Evolutionary conservation across 2,113 vertebrate genomes (phyloP).

Genomic region (Hippolais icterina): DNA sequence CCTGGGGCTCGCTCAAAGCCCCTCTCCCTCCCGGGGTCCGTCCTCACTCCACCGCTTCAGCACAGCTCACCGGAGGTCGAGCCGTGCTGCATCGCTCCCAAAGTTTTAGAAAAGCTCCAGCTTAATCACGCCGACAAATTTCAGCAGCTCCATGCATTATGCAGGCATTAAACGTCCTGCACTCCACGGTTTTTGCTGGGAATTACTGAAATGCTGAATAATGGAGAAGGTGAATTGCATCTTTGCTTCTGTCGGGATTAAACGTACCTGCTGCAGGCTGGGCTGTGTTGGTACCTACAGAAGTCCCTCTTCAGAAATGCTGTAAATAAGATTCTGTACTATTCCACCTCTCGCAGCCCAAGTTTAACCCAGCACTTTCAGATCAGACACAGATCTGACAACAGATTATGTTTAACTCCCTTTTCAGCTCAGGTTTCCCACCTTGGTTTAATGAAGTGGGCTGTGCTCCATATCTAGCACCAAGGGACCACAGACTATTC

Average conservation of each 20-base stretch:
- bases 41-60: not conserved
- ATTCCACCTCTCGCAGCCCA: not conserved
- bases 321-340: not conserved
- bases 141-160: not conserved
- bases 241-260: not conserved
- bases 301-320: not conserved
- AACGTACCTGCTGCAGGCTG: not conserved
- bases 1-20: not conserved
- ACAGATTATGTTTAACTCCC: not conserved
- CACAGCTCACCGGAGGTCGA: not conserved
- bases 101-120: conserved; percentile 15
- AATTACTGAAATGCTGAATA: conserved; percentile 22
- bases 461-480: not conserved
- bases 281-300: not conserved
- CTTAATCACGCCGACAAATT: not conserved
- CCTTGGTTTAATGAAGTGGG: not conserved
- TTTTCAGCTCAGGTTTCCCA: not conserved
- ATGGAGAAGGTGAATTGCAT: not conserved
- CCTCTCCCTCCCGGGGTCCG: not conserved
- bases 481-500: not conserved
- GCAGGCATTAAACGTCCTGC: not conserved
- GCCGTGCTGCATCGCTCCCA: not conserved
- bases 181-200: not conserved
- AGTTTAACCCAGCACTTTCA: not conserved
- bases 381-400: not conserved